Evolutionary conservation across 2,113 vertebrate genomes (phyloP), one percentile per base, ranked within the genome.

Genomic region (Blennius ocellaris): DNA sequence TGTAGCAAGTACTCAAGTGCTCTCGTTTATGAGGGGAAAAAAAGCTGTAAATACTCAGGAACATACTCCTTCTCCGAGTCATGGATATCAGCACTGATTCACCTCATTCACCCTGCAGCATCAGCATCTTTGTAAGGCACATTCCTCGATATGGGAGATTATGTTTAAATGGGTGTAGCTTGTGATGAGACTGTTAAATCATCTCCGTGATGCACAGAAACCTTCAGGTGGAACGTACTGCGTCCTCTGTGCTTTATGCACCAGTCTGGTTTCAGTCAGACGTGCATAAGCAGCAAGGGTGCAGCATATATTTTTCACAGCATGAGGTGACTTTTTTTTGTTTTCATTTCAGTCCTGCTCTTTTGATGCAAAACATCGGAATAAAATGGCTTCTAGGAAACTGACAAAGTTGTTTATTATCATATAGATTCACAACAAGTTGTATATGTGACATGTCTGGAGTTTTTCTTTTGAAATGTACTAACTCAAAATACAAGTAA

Each of bases 291-390:
- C 39, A 4, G 11, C 8, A 37, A 50, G 16, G 17, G 11, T 21
- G 51, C 40, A 36, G 58, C 69, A 53, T 52, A 36, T 6, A 30
- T 21, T 51, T 51, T n/a, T 45, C 40, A 14, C 58, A 53, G 40
- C 64, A 62, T 69, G 56, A 8, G 63, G 56, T 15, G 7, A 9
- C 2, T 43, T 14, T 36, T 62, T 69, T 79, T 15, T 21, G 17
- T 10, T 44, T 7, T 38, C 5, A 37, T 37, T 15, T 40, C n/a
- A 9, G 11, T 15, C 45, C 11, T 51, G 38, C 11, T 36, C 11
- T 16, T 63, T 0, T 7, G 41, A 5, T 63, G 36, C 1, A 2
- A 37, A 50, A 10, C 0, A 41, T 7, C 5, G 4, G 21, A 30
- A 30, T 30, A 30, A 30, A 30, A 30, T 15, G 6, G 11, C 11